Evolutionary conservation across 2,888 invertebrate genomes (phyloP), one percentile per base, ranked within the genome.

Genomic region (Melitaea athalia): DNA sequence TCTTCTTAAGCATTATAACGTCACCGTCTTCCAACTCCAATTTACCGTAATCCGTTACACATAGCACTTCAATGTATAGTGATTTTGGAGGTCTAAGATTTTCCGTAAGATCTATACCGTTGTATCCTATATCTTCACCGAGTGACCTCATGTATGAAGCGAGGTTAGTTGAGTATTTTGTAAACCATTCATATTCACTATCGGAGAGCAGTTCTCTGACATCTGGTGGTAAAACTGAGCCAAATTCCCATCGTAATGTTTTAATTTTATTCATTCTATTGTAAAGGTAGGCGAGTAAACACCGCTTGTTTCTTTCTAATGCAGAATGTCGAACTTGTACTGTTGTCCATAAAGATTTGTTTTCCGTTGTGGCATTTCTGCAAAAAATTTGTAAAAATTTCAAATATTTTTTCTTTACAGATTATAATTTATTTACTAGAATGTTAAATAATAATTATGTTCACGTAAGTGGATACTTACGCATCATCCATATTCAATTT

Each of bases 1-100:
- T 97, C 85, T 97, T 97, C 85, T 97, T 98, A 24, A 99, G 92
- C 74, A 96, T 93, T 31, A 99, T 94, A 6, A 97, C 94, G 81
- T 97, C 97, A n/a, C 99, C 99, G 90, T 98, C 97, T 78, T 97
- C 98, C 11, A 99, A 93, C 87, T 99, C 99, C 78, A 98, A 95
- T 84, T 97, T 98, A 0, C 99, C 99, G 88, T 98, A 98, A 86
- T 99, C 98, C 59, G 95, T 93, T 59, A 98, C 82, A 83, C 98
- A 99, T 15, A 97, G 93, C 64, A 99, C 99, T 94, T 99, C 98
- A 72, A 99, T 95, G 82, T 96, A 98, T 12, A 99, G 93, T 0
- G 97, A 95, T 85, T 99, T 99, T 0, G 99, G 99, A 12, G 99
- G 99, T 72, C 96, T 95, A 65, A 97, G 89, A 84, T 98, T 96